These are phyloP conservation scores for Ophion ellenae DNA, from an alignment of 2,888 invertebrate genomes.

Conservation along the genomic window DNA sequence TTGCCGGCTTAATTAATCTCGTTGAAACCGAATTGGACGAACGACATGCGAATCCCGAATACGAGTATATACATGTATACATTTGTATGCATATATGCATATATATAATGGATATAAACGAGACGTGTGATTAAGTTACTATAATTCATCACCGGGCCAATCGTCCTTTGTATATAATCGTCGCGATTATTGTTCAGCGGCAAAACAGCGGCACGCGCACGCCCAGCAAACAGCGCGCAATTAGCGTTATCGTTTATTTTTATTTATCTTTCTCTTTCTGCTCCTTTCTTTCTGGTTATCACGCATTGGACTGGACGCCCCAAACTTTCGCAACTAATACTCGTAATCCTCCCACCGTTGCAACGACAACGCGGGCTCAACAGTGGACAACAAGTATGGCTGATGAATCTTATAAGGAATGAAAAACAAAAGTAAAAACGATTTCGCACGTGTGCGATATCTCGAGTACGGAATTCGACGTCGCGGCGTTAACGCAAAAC, in stretches of 20 bases:
- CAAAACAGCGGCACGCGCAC: slow-evolving; percentile 51
- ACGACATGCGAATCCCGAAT: slow-evolving; percentile 58
- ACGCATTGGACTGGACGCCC: neutral
- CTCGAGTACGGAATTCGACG: neutral
- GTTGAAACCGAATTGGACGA: slow-evolving; percentile 62
- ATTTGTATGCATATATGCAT: slow-evolving; percentile 43
- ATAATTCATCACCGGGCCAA: slow-evolving; percentile 50
- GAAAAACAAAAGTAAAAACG: neutral
- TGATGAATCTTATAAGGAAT: neutral
- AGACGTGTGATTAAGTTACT: slow-evolving; percentile 52
- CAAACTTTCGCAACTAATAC: neutral
- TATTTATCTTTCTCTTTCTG: neutral
- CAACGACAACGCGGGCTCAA: neutral
- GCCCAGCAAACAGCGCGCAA: slow-evolving; percentile 21
- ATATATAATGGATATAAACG: slow-evolving; percentile 51
- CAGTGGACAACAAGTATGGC: neutral
- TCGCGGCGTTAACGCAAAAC: neutral
- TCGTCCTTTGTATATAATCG: slow-evolving; percentile 35
- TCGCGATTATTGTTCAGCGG: slow-evolving; percentile 48
- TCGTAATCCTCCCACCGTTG: neutral
- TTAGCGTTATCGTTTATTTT: slow-evolving; percentile 25
- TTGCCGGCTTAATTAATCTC: slow-evolving; percentile 28
- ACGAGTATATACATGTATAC: slow-evolving; percentile 53
- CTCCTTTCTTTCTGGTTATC: neutral
- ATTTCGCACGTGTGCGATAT: neutral